Conservation (phyloP, 1,140 invertebrate species). For the Drosophila ficusphila region DNA sequence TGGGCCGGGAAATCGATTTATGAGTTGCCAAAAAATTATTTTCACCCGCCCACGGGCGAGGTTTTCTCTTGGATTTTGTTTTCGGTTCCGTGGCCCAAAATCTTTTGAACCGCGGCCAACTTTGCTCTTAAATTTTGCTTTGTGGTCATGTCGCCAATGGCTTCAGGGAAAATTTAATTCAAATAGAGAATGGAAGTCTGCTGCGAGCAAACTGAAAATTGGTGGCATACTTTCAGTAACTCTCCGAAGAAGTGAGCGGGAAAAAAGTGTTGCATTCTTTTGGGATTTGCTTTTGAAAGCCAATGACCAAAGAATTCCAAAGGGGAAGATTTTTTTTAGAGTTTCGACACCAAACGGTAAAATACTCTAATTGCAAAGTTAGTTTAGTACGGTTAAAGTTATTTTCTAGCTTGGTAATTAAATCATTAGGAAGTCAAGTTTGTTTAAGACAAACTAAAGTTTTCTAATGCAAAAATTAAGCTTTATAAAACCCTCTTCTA, state of each 20-base stretch:
- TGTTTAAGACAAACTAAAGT: too few species aligned
- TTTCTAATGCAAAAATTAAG: too few species aligned
- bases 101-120: constrained; percentile 42
- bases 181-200: constrained; percentile 14
- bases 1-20: constrained; percentile 46
- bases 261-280: constrained; percentile 44
- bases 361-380: neutral
- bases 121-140: constrained; percentile 45
- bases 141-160: constrained; percentile 24
- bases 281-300: neutral
- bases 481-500: too few species aligned
- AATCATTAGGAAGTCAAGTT: too few species aligned
- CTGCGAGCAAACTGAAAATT: constrained; percentile 8
- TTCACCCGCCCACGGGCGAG: constrained; percentile 5
- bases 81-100: constrained; percentile 19
- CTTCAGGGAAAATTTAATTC: constrained; percentile 16
- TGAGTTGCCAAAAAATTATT: constrained; percentile 27
- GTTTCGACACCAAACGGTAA: too few species aligned
- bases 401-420: too few species aligned
- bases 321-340: too few species aligned
- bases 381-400: too few species aligned
- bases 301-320: neutral
- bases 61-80: constrained; percentile 1
- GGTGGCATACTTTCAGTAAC: constrained; percentile 30
- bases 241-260: neutral